Evolutionary conservation across 2,888 invertebrate genomes (phyloP).

Genomic region (Ptilodon capucinus): DNA sequence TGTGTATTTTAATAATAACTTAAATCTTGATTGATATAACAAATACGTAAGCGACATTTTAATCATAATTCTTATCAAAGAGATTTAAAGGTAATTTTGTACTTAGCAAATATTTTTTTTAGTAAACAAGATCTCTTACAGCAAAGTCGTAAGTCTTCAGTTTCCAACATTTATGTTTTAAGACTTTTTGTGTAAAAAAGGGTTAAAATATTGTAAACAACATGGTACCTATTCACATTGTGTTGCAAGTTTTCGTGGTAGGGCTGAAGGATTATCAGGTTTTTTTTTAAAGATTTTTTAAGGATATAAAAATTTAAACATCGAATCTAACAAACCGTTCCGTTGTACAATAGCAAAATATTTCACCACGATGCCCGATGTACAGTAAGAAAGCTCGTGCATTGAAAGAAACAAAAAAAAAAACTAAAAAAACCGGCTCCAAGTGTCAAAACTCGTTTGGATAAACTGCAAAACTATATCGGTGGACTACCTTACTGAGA

Average conservation of each 20-base stretch:
- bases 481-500: slow-evolving; percentile 53
- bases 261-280: no score
- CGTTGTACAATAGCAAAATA: slow-evolving; percentile 17
- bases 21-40: background rate
- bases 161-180: no score
- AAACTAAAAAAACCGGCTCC: slow-evolving; percentile 38
- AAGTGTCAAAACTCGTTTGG: slow-evolving; percentile 5
- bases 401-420: slow-evolving; percentile 44
- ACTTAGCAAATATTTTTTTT: no score
- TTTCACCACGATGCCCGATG: slow-evolving; percentile 2
- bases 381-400: slow-evolving; percentile 44
- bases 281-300: no score
- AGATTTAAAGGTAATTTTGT: no score
- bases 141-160: no score
- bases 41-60: background rate
- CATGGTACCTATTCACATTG: no score
- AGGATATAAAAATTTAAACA: background rate
- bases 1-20: slow-evolving; percentile 1
- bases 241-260: no score
- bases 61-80: background rate
- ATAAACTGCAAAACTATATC: slow-evolving; percentile 15
- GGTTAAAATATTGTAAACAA: no score
- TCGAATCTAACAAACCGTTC: background rate
- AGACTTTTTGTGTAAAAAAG: no score
- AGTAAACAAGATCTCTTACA: no score